phyloP scores from a whole-genome alignment of 2,797 vertebrate species.

The Chaenodraco wilsoni region DNA sequence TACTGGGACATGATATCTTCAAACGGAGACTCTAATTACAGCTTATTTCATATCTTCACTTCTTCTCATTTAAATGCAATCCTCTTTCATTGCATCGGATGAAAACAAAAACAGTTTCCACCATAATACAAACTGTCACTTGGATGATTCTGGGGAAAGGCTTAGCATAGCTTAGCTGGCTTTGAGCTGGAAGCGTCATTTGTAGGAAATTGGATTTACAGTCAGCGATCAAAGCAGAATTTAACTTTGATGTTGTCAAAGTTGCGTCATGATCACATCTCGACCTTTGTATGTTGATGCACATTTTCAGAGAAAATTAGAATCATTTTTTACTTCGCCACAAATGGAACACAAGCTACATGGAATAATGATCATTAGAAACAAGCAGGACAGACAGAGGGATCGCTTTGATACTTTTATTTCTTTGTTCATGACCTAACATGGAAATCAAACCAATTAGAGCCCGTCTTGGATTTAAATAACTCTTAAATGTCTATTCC shows the following conservation, averaged over 20 bases:
- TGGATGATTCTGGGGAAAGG: constrained; percentile 54
- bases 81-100: constrained; percentile 33
- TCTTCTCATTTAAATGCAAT: constrained; percentile 41
- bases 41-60: constrained; percentile 3
- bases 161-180: constrained; percentile 52
- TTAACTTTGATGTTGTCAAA: constrained; percentile 61
- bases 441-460: background rate
- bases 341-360: constrained; percentile 9
- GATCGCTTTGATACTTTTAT: background rate
- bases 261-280: constrained; percentile 32
- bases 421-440: background rate
- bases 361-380: background rate
- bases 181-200: constrained; percentile 54
- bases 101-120: constrained; percentile 7
- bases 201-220: constrained; percentile 67
- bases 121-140: constrained; percentile 48
- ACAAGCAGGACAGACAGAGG: background rate
- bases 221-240: constrained; percentile 59
- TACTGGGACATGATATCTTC: background rate
- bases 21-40: constrained; percentile 3
- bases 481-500: background rate
- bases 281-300: constrained; percentile 33
- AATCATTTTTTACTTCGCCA: constrained; percentile 14
- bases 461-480: background rate
- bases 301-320: constrained; percentile 5